These are phyloP conservation scores for Tortrix viridana DNA, from an alignment of 2,888 invertebrate genomes.

Conservation along the genomic window DNA sequence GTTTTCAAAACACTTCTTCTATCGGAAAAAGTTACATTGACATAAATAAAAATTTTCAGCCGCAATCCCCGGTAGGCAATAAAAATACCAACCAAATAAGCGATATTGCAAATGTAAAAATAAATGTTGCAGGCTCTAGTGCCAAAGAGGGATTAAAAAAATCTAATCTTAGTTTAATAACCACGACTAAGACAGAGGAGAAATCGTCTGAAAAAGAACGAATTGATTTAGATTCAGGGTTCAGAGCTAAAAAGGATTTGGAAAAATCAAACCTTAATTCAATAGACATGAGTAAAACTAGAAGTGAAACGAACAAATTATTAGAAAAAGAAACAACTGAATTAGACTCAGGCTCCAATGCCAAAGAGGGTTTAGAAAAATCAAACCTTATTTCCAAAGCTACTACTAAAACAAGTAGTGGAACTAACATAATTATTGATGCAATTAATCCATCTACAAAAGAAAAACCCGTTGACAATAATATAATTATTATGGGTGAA, in stretches of 20 bases:
- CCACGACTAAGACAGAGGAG: no score
- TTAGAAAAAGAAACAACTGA: no score
- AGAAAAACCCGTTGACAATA: neutral
- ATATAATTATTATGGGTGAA: neutral
- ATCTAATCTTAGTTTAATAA: neutral
- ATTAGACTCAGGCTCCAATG: no score
- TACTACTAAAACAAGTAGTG: neutral
- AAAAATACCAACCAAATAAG: neutral
- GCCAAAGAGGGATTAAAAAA: slow-evolving; percentile 6
- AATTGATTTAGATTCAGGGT: no score
- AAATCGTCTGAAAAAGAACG: no score
- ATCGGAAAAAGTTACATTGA: slow-evolving; percentile 12
- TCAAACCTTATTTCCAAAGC: no score
- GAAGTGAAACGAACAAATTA: no score
- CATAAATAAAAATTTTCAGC: slow-evolving; percentile 25
- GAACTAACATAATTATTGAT: neutral
- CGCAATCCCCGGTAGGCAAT: neutral
- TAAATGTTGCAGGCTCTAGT: neutral
- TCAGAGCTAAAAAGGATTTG: no score
- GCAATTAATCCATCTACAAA: neutral
- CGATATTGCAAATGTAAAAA: neutral
- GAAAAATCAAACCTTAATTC: no score
- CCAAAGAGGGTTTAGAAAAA: no score
- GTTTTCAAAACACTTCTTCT: neutral
- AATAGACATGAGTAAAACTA: no score